Base-by-base conservation (phyloP, 2,888 invertebrate genomes). In the Drosophila melanosoma region DNA sequence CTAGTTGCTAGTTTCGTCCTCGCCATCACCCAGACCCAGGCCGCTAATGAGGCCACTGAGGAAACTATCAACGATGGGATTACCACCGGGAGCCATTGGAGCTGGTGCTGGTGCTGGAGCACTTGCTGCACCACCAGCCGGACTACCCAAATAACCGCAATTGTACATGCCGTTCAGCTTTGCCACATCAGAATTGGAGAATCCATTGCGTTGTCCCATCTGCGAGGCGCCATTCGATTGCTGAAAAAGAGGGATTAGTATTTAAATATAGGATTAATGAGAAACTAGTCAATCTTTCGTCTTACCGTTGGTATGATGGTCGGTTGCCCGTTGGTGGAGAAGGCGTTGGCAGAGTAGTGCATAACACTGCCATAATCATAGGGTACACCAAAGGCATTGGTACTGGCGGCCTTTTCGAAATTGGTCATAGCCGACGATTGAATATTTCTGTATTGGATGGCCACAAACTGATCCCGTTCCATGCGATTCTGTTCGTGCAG, bases 311-410 rank as follows among this genome's bases (percentile, higher is more conserved):
- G 93, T 40, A 95, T 93, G 60, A 97, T 96, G 0, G 97, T 97
- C 20, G 96, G 95, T 83, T 94, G 93, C 10, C 95, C 95, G 91
- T 97, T 97, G 67, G 89, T 94, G 3, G 97, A 96, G 93, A 97
- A 97, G 5, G 97, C 97, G 56, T 95, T 95, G 29, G 95, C 94
- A 0, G 97, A 97, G 92, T 97, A 97, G 90, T 97, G 97, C 97
- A 97, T 97, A 1, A 97, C 96, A 81, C 97, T 97, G 82, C 95
- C 95, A 91, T 96, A 97, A 92, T 97, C 97, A 88, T 97, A 97
- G 0, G 94, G 93, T 0, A 97, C 95, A 0, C 96, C 96, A 89
- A 94, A 96, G n/a, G 94, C 95, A 58, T 95, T 93, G 0, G 95
- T 94, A 36, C 92, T 93, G 11, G 93, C 93, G 0, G 95, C 94